Base-by-base conservation (phyloP, 2,797 vertebrate species). In the Syncerus caffer region DNA sequence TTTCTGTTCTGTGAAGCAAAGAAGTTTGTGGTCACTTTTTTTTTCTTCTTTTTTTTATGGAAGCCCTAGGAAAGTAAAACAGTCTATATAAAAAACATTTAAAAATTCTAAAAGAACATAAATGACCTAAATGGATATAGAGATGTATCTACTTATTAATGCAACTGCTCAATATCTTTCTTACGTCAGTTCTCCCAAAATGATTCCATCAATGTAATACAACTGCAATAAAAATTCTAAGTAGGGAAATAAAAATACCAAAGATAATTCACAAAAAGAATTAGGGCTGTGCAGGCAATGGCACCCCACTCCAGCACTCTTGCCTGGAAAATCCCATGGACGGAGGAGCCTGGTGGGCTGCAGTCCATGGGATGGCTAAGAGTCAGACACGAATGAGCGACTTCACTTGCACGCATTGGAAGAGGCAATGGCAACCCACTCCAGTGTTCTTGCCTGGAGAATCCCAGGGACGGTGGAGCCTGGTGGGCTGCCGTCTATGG, bases 101-200 rank as follows among this genome's bases (percentile, higher is more conserved):
- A 7, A 16, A 93, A 80, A 58, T 85, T 92, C 67, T 25, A n/a
- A 27, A 92, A 88, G n/a, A 50, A 62, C 27, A 51, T 51, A 76
- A 23, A 53, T 91, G 71, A 83, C 34, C 34, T 82, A 57, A 89
- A 83, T 55, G 78, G 15, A 51, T 42, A 25, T 0, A 58, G 3
- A 55, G 13, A 60, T 16, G 5, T 31, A 89, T 51, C 31, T 85
- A 2, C 82, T 93, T 67, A 34, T 85, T 80, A 85, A 51, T n/a
- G 87, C 4, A 82, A 42, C 60, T 29, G n/a, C 14, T 92, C 23
- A 86, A 9, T 82, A 62, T 34, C 45, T 93, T 85, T 76, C 21
- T 93, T 58, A 11, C 6, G 3, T 25, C 55, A 55, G 8, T 85
- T 87, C 8, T 94, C 67, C n/a, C 58, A 87, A 16, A 82, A 45